A percentile compares a stretch with the other conserved stretches of the same genome.
These are phyloP conservation scores for Dasyprocta punctata DNA, from an alignment of 2,113 vertebrate genomes.

Conservation along the genomic window DNA sequence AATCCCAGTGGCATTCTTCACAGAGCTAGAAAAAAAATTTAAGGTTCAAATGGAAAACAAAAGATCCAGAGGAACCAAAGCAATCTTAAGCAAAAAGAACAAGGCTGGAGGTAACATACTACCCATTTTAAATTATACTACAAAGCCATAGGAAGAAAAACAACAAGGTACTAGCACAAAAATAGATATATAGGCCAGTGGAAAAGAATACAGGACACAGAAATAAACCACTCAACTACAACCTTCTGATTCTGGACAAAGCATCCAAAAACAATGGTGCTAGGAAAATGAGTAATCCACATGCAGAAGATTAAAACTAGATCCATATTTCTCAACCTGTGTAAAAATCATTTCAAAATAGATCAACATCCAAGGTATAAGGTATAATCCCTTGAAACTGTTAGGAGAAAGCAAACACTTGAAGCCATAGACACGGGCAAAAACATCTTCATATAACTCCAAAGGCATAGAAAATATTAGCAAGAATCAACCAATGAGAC, in stretches of 20 bases:
- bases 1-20: not conserved
- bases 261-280: not conserved
- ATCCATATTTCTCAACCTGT: not conserved
- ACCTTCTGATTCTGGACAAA: not conserved
- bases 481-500: not conserved
- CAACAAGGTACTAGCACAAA: not conserved
- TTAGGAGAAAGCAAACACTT: not conserved
- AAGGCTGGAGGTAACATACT: not conserved
- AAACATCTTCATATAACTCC: not conserved
- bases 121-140: not conserved
- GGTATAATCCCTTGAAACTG: not conserved
- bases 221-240: not conserved
- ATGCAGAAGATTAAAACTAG: not conserved
- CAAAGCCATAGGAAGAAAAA: not conserved
- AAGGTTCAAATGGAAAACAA: not conserved
- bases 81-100: not conserved
- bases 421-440: not conserved
- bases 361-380: not conserved
- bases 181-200: not conserved
- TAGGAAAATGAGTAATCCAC: not conserved
- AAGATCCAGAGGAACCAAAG: not conserved
- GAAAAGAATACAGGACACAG: not conserved
- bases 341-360: not conserved
- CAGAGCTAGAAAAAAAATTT: not conserved
- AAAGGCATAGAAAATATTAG: not conserved